Percentiles rank a stretch among this genome's conserved stretches.
Evolutionary conservation across 2,113 vertebrate species (phyloP).

Genomic region (Chaetorhynchus papuensis): DNA sequence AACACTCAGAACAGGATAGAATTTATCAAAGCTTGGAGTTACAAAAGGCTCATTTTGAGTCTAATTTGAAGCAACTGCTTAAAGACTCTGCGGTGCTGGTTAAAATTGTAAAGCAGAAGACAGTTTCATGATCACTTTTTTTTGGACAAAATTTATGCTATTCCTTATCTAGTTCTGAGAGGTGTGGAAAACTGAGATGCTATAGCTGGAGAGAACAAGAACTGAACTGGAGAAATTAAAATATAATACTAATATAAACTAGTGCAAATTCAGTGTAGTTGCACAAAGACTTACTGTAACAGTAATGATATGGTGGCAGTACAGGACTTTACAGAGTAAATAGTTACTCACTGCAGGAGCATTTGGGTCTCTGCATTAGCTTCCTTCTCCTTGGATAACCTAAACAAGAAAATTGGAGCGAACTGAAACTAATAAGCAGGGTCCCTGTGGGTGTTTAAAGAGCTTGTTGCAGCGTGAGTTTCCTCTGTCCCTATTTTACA

Average conservation of each 20-base stretch:
- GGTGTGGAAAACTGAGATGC: not conserved
- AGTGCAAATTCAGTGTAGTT: not conserved
- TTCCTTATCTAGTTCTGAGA: not conserved
- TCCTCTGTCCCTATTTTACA: rapidly evolving
- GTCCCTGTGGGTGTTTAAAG: not conserved
- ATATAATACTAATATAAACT: not conserved
- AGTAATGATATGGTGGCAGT: not conserved
- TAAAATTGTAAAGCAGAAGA: not conserved
- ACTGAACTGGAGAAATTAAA: not conserved
- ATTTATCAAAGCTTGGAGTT: not conserved
- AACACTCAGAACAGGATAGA: not conserved
- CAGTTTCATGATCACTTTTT: not conserved
- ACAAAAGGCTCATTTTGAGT: not conserved
- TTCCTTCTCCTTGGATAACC: not conserved
- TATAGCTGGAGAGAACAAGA: not conserved
- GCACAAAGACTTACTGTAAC: not conserved
- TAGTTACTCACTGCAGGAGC: not conserved
- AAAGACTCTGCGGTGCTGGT: not conserved
- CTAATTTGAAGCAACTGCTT: not conserved
- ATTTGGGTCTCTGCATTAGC: not conserved
- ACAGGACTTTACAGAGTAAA: not conserved
- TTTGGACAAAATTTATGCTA: not conserved
- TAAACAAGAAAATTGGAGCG: not conserved
- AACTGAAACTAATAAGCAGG: not conserved
- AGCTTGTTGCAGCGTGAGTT: not conserved